Evolutionary conservation across 2,113 vertebrate genomes (phyloP), one percentile per base, ranked within the genome.

Genomic region (Oncorhynchus kisutch): DNA sequence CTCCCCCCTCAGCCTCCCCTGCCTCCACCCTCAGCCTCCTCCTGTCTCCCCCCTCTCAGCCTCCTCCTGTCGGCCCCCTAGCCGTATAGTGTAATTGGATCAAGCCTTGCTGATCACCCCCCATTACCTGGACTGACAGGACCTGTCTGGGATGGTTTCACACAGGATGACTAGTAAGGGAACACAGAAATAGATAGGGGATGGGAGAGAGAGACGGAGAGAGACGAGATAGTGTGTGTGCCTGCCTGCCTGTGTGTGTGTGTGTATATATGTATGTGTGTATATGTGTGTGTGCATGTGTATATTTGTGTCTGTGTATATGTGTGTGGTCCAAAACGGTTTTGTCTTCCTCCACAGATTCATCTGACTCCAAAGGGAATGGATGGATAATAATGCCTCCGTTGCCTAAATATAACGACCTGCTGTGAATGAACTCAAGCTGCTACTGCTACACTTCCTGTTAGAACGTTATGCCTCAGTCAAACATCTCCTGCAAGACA

Each of bases 111-210:
- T 79, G 72, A 82, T 90, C 88, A 83, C 82, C 78, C 80, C 73
- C 78, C 66, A 87, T 90, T 90, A 88, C 76, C 57, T 59, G 75
- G 83, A 81, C 71, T 80, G 80, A 87, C 81, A 80, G 70, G 70
- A 48, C 73, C 74, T 81, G 83, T 86, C 78, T 79, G 18, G 12
- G 80, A 72, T 71, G 71, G 78, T 81, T 81, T 76, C 70, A 27
- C 48, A 73, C 57, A 74, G 29, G 68, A 31, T n/a, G 54, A 59
- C 24, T 57, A 65, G 24, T 12, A 12, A 18, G 22, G 62, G 22
- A 64, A 64, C 62, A 9, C n/a, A 25, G 24, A 65, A 25, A 65
- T 2, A 64, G 60, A 64, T 22, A 24, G n/a, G 24, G 9, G 25
- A 25, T 12, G 62, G 9, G 62, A 25, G 4, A 25, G 25, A 24